A percentile compares a stretch with the other conserved stretches of the same genome.
These are phyloP conservation scores for Eumerus sabulonum DNA, from an alignment of 2,888 invertebrate species.

Conservation along the genomic window DNA sequence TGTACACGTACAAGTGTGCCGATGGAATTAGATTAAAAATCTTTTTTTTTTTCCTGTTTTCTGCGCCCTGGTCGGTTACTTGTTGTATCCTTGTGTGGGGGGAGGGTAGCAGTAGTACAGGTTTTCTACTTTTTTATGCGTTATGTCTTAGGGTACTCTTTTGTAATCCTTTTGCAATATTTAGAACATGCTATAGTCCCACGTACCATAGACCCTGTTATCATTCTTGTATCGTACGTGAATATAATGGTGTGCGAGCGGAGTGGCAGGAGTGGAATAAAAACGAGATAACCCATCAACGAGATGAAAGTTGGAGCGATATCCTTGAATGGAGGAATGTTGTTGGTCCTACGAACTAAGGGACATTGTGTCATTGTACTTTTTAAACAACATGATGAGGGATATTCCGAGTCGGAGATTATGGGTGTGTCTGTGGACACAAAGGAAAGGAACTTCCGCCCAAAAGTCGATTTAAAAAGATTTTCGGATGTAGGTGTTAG, in stretches of 20 bases:
- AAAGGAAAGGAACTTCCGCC: conserved; percentile 33
- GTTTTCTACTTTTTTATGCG: conserved; percentile 29
- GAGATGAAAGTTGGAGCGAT: conserved; percentile 26
- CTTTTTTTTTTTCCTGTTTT: too few relatives aligned
- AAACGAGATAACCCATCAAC: conserved; percentile 24
- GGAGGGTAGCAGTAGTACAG: not conserved
- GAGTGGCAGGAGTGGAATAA: not conserved
- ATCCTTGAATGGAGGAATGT: conserved; percentile 19
- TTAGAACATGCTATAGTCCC: conserved; percentile 19
- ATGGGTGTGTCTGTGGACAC: conserved; percentile 27
- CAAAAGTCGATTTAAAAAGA: not conserved
- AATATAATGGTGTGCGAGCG: conserved; percentile 1
- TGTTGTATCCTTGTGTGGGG: conserved; percentile 23
- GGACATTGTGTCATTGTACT: conserved; percentile 12
- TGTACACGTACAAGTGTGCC: not conserved
- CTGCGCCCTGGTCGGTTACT: conserved; percentile 24
- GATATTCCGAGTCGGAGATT: conserved; percentile 8
- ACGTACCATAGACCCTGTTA: conserved; percentile 15
- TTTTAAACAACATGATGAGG: conserved; percentile 39
- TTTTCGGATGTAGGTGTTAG: not conserved
- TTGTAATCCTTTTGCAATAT: conserved; percentile 51
- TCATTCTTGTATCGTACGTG: conserved; percentile 12
- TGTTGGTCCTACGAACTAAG: conserved; percentile 17
- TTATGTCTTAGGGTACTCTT: conserved; percentile 5
- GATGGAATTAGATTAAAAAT: conserved; percentile 38